Evolutionary conservation across 2,113 vertebrate species (phyloP).

Genomic region (Tretioscincus oriximinensis): DNA sequence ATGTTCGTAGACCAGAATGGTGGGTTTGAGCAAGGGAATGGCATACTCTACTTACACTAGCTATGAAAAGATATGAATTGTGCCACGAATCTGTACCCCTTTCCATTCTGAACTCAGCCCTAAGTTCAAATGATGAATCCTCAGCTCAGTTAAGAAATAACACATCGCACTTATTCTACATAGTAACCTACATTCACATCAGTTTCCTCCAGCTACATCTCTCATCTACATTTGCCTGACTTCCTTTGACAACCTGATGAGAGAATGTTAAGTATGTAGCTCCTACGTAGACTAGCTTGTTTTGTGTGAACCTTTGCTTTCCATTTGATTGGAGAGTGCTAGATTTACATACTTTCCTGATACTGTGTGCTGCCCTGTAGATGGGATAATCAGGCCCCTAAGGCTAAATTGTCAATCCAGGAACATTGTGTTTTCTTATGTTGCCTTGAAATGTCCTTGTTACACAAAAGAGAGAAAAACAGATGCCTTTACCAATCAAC

Average conservation of each 20-base stretch:
- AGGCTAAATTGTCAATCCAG: conserved; percentile 4
- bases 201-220: not conserved
- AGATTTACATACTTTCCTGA: conserved; percentile 12
- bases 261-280: conserved; percentile 1
- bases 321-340: conserved; percentile 17
- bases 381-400: not conserved
- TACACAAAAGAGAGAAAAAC: not conserved
- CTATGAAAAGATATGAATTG: not conserved
- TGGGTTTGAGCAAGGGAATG: no score
- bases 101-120: not conserved
- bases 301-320: conserved; percentile 1
- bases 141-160: not conserved
- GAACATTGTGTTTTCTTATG: conserved; percentile 8
- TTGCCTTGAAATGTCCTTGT: conserved; percentile 7
- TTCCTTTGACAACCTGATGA: conserved; percentile 19
- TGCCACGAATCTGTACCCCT: not conserved
- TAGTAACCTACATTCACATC: not conserved
- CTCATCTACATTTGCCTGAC: conserved; percentile 5
- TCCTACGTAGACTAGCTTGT: conserved; percentile 2
- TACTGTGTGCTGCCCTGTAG: not conserved
- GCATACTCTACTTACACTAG: not conserved
- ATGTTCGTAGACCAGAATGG: not conserved
- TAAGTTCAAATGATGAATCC: not conserved
- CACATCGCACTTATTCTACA: not conserved
- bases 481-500: conserved; percentile 22